These are phyloP conservation scores for Pocillopora meandrina DNA, from an alignment of 92 coral and sea anemone genomes.

Conservation along the genomic window DNA sequence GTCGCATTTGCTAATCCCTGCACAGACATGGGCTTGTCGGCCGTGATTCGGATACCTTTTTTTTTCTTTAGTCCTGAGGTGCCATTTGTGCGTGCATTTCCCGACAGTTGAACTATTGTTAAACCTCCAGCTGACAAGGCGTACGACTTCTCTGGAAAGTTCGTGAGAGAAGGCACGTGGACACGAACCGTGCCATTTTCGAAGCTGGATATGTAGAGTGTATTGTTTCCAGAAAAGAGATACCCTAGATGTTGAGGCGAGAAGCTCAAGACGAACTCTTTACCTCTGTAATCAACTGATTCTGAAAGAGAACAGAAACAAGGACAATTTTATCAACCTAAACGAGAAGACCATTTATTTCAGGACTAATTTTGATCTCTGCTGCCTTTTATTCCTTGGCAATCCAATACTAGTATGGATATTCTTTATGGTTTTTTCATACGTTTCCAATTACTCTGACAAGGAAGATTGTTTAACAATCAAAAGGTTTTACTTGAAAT, in stretches of 20 bases:
- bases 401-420: too few species aligned
- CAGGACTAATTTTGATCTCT: too few species aligned
- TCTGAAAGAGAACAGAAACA: not conserved
- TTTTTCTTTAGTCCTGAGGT: constrained; percentile 27
- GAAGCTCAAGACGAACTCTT: constrained; percentile 9
- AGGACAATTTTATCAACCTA: too few species aligned
- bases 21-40: constrained; percentile 71
- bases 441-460: too few species aligned
- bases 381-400: too few species aligned
- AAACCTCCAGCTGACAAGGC: constrained; percentile 47
- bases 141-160: constrained; percentile 1
- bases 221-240: not conserved
- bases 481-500: too few species aligned
- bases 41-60: constrained; percentile 72
- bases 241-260: not conserved
- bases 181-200: constrained; percentile 42
- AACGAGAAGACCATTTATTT: too few species aligned
- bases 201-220: constrained; percentile 58
- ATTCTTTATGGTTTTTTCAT: too few species aligned
- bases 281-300: constrained; percentile 17
- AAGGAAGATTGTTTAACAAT: too few species aligned
- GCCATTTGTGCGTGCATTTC: constrained; percentile 51
- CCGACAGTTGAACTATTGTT: constrained; percentile 56
- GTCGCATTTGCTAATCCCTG: constrained; percentile 55
- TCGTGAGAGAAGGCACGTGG: constrained; percentile 41